Evolutionary conservation across 2,888 invertebrate genomes (phyloP), one percentile per base, ranked within the genome.

Genomic region (Noctua pronuba): DNA sequence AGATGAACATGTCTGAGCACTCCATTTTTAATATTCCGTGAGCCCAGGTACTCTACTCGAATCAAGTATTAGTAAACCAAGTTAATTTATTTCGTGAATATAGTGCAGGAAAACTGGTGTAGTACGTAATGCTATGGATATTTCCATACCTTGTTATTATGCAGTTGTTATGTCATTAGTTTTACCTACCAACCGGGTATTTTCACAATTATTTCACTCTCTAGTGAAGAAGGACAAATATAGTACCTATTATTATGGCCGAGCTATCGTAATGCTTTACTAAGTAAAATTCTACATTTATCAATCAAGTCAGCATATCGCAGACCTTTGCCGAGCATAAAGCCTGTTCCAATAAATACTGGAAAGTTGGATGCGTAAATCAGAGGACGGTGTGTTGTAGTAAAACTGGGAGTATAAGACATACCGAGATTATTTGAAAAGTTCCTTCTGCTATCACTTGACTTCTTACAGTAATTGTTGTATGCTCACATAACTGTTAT

Each of bases 111-210:
- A 77, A 82, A 86, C 78, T 68, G 28, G 66, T 75, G 70, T 55
- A 49, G 13, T 73, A 73, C 60, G 75, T 46, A 86, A 79, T 75
- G 11, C 28, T 58, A 49, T 68, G 74, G 74, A 75, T 60, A 84
- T 88, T 83, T 78, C 69, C 84, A 76, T 75, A 58, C 52, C 70
- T 58, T 64, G 71, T 46, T 64, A 75, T 77, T 80, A 66, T 46
- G 11, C 31, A 64, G 38, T 52, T 62, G 38, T 82, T 83, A 62
- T 64, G 52, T 65, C 60, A 82, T 55, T 46, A 31, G 58, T 64
- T 66, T 81, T 49, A 65, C 69, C 62, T 41, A 46, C 21, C 18
- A 21, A 21, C 13, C 24, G 35, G 44, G 60, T 49, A 73, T 55
- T 84, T 69, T 68, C 18, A 44, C 16, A 58, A 60, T 38, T 58